Percentiles rank a stretch among this genome's conserved stretches.
Evolutionary conservation across 2,113 vertebrate genomes (phyloP).

Genomic region (Engraulis encrasicolus): DNA sequence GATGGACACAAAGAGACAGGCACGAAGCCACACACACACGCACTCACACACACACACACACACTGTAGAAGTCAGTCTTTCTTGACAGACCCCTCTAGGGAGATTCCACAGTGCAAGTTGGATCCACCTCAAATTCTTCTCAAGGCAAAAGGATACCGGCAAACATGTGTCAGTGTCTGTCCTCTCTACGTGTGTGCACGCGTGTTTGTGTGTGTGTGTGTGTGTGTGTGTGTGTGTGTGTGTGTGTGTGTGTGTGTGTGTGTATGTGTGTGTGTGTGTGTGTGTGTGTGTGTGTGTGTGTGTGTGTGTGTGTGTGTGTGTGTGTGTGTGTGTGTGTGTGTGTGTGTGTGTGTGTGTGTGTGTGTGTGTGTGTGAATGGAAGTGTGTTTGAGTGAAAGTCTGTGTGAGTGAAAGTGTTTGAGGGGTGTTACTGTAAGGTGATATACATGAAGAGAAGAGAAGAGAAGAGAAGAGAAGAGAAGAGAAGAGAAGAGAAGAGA

Average conservation of each 20-base stretch:
- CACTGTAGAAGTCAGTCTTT: neutral
- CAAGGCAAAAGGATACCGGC: neutral
- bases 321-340: no score
- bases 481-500: neutral
- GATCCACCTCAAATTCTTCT: neutral
- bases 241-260: neutral
- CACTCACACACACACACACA: constrained; percentile 15
- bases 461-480: no score
- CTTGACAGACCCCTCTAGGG: neutral
- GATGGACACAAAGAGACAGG: no score
- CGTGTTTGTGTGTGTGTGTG: no score
- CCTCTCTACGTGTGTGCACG: neutral
- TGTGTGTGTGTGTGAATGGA: no score
- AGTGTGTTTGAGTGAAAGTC: no score
- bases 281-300: no score
- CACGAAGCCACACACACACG: neutral
- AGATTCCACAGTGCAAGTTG: neutral
- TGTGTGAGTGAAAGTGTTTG: no score
- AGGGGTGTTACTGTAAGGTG: no score
- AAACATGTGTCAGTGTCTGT: neutral
- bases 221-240: neutral
- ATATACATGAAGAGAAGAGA: no score
- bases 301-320: no score
- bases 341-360: no score
- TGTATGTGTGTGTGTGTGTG: neutral